Conservation (phyloP, 2,113 vertebrate genomes). For the Natator depressus region DNA sequence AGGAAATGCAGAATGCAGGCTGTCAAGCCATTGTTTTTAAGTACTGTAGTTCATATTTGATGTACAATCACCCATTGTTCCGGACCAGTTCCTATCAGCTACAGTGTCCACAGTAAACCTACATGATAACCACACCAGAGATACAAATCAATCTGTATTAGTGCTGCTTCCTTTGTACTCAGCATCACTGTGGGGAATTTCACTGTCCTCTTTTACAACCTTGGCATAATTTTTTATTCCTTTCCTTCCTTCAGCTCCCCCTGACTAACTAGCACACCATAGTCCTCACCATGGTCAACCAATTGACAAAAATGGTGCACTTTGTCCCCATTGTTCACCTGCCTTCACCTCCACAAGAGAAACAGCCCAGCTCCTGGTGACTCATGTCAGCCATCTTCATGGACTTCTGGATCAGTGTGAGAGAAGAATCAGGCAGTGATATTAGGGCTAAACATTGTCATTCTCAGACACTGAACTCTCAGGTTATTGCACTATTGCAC, state of each 20-base stretch:
- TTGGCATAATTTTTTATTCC: background rate
- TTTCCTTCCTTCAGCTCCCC: background rate
- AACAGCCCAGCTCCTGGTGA: too few relatives aligned
- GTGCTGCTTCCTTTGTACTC: background rate
- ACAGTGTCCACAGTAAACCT: background rate
- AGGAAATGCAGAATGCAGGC: background rate
- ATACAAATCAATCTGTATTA: background rate
- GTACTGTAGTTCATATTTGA: background rate
- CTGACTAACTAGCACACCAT: too few relatives aligned
- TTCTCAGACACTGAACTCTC: too few relatives aligned
- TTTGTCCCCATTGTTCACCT: too few relatives aligned
- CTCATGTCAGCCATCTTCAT: too few relatives aligned
- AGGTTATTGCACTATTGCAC: too few relatives aligned
- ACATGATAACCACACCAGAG: background rate
- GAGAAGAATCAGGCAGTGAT: too few relatives aligned
- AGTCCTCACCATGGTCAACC: too few relatives aligned
- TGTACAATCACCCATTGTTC: background rate
- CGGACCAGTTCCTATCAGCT: background rate
- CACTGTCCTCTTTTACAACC: background rate
- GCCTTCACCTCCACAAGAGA: too few relatives aligned
- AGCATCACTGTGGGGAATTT: background rate
- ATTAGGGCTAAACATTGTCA: too few relatives aligned
- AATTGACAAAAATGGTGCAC: too few relatives aligned
- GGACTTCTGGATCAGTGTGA: too few relatives aligned
- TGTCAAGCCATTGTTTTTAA: background rate